Percentiles rank a stretch among this genome's conserved stretches.
phyloP scores from a whole-genome alignment of 1,140 invertebrate species.

The Triops cancriformis region DNA sequence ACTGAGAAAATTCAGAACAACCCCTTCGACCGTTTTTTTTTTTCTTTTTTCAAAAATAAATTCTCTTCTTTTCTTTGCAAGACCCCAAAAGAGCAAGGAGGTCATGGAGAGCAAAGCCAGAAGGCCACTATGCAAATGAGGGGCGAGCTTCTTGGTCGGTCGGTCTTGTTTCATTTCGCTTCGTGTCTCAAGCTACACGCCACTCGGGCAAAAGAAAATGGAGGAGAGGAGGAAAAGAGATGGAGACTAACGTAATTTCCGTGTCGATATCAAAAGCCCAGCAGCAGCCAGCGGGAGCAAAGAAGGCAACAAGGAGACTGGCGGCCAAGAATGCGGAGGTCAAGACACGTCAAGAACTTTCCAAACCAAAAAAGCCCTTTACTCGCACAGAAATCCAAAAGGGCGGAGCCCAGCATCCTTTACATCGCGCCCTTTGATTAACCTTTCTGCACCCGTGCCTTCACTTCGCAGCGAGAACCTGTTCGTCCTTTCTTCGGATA shows the following conservation, averaged over 20 bases:
- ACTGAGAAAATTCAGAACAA: background rate
- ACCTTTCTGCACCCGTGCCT: background rate
- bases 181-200: background rate
- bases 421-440: background rate
- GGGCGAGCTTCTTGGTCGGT: constrained; percentile 8
- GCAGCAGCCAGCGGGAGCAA: constrained; percentile 3
- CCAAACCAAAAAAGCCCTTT: background rate
- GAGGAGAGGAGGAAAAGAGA: background rate
- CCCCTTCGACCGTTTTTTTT: background rate
- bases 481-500: too few relatives aligned
- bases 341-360: constrained; percentile 1
- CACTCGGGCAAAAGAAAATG: background rate
- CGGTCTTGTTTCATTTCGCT: background rate
- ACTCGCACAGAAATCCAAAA: background rate
- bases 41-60: background rate
- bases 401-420: constrained; percentile 2
- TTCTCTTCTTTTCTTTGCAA: background rate
- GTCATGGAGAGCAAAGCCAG: background rate
- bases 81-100: background rate
- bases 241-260: background rate
- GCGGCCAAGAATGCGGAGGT: constrained; percentile 7
- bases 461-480: too few relatives aligned
- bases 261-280: constrained; percentile 13
- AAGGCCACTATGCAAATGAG: constrained; percentile 4
- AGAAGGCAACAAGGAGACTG: background rate